Evolutionary conservation across 2,888 invertebrate genomes (phyloP).

Genomic region (Heliconius erato): DNA sequence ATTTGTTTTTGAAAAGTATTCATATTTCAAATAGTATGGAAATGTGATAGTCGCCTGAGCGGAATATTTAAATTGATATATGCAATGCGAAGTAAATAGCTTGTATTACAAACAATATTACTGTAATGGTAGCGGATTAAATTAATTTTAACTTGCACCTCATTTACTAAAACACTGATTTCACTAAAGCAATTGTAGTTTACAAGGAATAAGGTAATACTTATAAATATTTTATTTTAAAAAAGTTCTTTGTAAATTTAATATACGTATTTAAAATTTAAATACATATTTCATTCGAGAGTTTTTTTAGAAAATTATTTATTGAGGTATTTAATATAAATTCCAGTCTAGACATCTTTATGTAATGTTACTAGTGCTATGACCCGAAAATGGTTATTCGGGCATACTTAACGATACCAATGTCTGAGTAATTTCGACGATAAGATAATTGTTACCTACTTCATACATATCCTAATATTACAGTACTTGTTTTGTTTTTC

Average conservation of each 20-base stretch:
- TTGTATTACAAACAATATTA: slow-evolving; percentile 5
- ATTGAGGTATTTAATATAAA: background rate
- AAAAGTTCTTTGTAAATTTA: background rate
- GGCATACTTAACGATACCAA: slow-evolving; percentile 30
- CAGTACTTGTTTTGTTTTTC: slow-evolving; percentile 9
- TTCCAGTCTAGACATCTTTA: slow-evolving; percentile 12
- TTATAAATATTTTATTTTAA: background rate
- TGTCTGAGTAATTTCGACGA: slow-evolving; percentile 39
- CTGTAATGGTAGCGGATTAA: background rate
- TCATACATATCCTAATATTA: slow-evolving; percentile 22
- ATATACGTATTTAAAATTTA: background rate
- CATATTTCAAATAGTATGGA: background rate
- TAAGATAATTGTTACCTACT: slow-evolving; percentile 38
- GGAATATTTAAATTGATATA: slow-evolving; percentile 4
- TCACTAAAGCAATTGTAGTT: too few relatives aligned
- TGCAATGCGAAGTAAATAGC: slow-evolving; percentile 10
- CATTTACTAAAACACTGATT: background rate
- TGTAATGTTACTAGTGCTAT: background rate
- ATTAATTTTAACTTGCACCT: background rate
- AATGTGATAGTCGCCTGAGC: slow-evolving; percentile 10
- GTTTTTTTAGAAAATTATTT: background rate
- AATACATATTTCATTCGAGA: background rate
- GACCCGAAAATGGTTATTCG: slow-evolving; percentile 41
- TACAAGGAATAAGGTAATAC: background rate
- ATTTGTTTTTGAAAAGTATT: slow-evolving; percentile 3